Conservation (phyloP, 2,888 invertebrate species). For the Eledone cirrhosa region DNA sequence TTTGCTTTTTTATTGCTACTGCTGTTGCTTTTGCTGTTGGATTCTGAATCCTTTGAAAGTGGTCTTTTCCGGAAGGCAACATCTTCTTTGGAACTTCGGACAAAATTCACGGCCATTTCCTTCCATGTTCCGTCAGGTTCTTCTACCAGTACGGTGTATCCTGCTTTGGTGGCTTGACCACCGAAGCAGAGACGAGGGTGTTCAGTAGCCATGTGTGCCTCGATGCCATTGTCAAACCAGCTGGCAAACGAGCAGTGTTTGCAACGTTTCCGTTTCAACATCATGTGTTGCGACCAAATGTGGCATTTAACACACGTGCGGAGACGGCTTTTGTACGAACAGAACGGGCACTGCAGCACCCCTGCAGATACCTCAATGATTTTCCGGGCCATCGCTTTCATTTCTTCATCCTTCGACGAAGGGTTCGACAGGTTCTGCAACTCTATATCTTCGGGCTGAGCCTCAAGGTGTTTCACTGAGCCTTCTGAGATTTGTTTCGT, state of each 20-base stretch:
- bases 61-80: not conserved
- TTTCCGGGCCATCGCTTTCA: conserved; percentile 19
- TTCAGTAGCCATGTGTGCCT: conserved; percentile 20
- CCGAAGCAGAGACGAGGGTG: conserved; percentile 14
- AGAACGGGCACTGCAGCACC: conserved; percentile 23
- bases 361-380: conserved; percentile 10
- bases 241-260: conserved; percentile 24
- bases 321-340: conserved; percentile 13
- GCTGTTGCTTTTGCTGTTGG: not conserved
- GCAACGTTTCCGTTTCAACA: conserved; percentile 20
- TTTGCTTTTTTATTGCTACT: not conserved
- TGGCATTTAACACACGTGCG: conserved; percentile 26
- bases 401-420: conserved; percentile 13
- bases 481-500: not conserved
- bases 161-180: not conserved
- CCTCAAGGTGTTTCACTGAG: not conserved
- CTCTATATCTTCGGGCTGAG: not conserved
- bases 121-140: conserved; percentile 26
- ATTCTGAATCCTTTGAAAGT: not conserved
- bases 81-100: not conserved
- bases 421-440: not conserved
- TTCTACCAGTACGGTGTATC: conserved; percentile 26
- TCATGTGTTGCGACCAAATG: conserved; percentile 24
- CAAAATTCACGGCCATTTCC: conserved; percentile 5
- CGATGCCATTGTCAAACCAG: conserved; percentile 26